Conservation (phyloP, 2,888 invertebrate species). For the Exephanes ischioxanthus region DNA sequence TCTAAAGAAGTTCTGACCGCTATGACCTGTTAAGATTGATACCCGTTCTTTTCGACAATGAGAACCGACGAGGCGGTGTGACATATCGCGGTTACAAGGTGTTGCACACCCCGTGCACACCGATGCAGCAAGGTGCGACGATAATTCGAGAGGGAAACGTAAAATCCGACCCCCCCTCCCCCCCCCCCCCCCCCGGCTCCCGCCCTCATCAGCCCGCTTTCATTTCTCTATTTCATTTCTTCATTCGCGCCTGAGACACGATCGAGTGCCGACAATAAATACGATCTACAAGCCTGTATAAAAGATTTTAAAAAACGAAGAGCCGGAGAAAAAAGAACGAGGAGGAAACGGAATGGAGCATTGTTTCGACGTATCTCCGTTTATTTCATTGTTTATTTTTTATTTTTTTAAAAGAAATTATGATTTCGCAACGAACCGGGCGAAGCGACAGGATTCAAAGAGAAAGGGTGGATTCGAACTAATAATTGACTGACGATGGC, state of each 20-base stretch:
- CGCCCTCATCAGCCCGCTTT: not conserved
- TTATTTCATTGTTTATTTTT: slow-evolving; percentile 22
- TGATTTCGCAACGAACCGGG: slow-evolving; percentile 38
- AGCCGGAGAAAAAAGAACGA: not conserved
- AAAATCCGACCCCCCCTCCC: not conserved
- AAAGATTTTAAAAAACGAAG: not conserved
- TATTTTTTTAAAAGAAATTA: slow-evolving; percentile 18
- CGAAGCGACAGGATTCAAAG: not conserved
- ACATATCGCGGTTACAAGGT: slow-evolving; percentile 37
- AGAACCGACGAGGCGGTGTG: slow-evolving; percentile 18
- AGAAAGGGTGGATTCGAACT: not conserved
- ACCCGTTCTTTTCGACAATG: slow-evolving; percentile 3
- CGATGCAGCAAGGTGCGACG: slow-evolving; percentile 3
- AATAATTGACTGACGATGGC: slow-evolving; percentile 1
- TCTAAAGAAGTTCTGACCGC: slow-evolving; percentile 24
- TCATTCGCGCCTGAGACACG: slow-evolving; percentile 11
- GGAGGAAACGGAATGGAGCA: not conserved
- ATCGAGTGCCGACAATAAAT: slow-evolving; percentile 65
- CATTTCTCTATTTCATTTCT: slow-evolving; percentile 14
- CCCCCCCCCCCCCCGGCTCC: not conserved
- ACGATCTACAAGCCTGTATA: slow-evolving; percentile 45
- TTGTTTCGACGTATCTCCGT: slow-evolving; percentile 19
- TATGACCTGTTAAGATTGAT: not conserved
- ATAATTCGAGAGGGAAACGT: slow-evolving; percentile 3
- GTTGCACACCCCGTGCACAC: not conserved